Base-by-base conservation (phyloP, 2,797 vertebrate genomes). In the Borostomias antarcticus region DNA sequence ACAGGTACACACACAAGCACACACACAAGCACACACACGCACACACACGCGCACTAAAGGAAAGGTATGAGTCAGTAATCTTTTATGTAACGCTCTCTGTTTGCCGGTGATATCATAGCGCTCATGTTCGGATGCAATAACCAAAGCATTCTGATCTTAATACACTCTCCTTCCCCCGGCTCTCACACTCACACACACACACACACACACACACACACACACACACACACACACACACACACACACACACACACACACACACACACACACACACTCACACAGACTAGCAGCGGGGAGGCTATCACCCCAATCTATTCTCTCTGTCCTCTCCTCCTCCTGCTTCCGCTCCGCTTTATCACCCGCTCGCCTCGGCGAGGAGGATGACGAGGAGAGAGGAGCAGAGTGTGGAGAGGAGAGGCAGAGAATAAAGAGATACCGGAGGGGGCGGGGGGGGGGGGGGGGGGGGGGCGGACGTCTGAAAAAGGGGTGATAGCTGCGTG, bases 1-100 rank as follows among this genome's bases (percentile, higher is more conserved):
- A n/a, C n/a, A n/a, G n/a, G n/a, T n/a, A n/a, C n/a, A n/a, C n/a
- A n/a, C n/a, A n/a, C n/a, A n/a, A n/a, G n/a, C n/a, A n/a, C n/a
- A n/a, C n/a, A n/a, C n/a, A n/a, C n/a, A n/a, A n/a, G n/a, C n/a
- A n/a, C n/a, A n/a, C n/a, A n/a, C n/a, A n/a, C n/a, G n/a, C n/a
- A n/a, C n/a, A n/a, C n/a, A n/a, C n/a, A n/a, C n/a, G n/a, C n/a
- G n/a, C n/a, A n/a, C n/a, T n/a, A n/a, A 69, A 77, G 47, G 19
- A 19, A 72, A 80, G 60, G 48, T 64, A 72, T 81, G 81, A 77
- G 64, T 59, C 57, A 72, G 77, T 85, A 86, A 86, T 86, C 83
- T 88, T 83, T 84, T 78, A 79, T 89, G 86, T 82, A 86, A 87
- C 85, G 82, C 86, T 74, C 78, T 73, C 82, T 68, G 75, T 73